A percentile compares a stretch with the other conserved stretches of the same genome.
Evolutionary conservation across 2,888 invertebrate genomes (phyloP).

Genomic region (Orthosia cruda): DNA sequence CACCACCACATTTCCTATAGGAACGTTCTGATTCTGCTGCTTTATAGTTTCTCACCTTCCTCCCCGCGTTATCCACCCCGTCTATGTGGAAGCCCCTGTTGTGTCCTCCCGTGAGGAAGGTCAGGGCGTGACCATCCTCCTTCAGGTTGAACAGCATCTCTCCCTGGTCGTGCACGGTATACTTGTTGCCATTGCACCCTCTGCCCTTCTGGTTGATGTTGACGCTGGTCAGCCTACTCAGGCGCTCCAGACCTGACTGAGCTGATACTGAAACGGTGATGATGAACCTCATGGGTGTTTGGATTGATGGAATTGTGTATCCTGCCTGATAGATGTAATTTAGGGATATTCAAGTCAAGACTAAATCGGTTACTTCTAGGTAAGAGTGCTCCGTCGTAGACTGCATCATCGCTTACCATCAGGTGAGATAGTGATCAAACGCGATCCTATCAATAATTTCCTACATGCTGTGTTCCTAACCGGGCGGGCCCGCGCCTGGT

Average conservation of each 20-base stretch:
- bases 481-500: too few species aligned
- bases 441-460: too few species aligned
- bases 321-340: too few species aligned
- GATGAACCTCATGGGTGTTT: too few species aligned
- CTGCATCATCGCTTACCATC: too few species aligned
- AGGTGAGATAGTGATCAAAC: too few species aligned
- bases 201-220: constrained; percentile 26
- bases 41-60: constrained; percentile 22
- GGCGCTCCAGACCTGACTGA: constrained; percentile 19
- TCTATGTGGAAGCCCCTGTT: constrained; percentile 40
- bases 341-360: too few species aligned
- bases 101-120: constrained; percentile 12
- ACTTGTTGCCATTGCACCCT: constrained; percentile 43
- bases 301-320: too few species aligned
- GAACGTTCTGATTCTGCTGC: background rate
- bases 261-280: background rate
- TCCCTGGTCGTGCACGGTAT: constrained; percentile 23
- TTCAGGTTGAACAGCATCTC: constrained; percentile 38
- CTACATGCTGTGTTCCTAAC: background rate
- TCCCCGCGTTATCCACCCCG: constrained; percentile 33
- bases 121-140: constrained; percentile 40
- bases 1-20: background rate
- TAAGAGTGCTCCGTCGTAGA: too few species aligned
- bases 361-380: too few species aligned
- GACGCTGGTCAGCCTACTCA: constrained; percentile 4